Evolutionary conservation across 1,140 invertebrate species (phyloP), one percentile per base, ranked within the genome.

Genomic region (Calephelis virginiensis): DNA sequence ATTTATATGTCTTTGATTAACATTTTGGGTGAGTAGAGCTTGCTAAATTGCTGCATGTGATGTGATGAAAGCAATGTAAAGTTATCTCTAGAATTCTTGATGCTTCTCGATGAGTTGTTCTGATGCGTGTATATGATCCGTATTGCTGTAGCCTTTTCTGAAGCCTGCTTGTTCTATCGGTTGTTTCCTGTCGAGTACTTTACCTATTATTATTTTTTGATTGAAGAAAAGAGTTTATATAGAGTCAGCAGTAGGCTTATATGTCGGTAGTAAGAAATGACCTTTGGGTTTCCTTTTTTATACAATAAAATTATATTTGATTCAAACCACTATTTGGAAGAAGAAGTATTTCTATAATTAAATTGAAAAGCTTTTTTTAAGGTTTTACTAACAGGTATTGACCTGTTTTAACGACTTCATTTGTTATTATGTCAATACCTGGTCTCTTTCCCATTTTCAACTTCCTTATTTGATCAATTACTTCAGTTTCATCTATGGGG

Each of bases 81-180:
- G 61, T 28, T 59, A 60, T 62, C 48, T 62, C 38, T 53, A 17
- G 8, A 61, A 62, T 45, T 67, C 60, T 67, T 67, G 66, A 59
- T 50, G 62, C 46, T 67, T 67, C 59, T 67, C 66, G 14, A 67
- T 67, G 9, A 67, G 8, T 43, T 61, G 59, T 46, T 68, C 48
- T 13, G 63, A 37, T 37, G 66, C 48, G 61, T 56, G 50, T 17
- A 63, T 68, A 47, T 68, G 61, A 13, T 68, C 48, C 8, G 61
- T 47, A 60, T 59, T 67, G 9, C 43, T 61, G 37, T 53, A 67
- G 43, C 66, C 45, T 62, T 37, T 61, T n/a, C n/a, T n/a, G n/a
- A n/a, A n/a, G n/a, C n/a, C n/a, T n/a, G n/a, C n/a, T n/a, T n/a
- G n/a, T n/a, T n/a, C n/a, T n/a, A n/a, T n/a, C n/a, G n/a, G n/a